Evolutionary conservation across 2,888 invertebrate genomes (phyloP).

Genomic region (Ennomos erosarius): DNA sequence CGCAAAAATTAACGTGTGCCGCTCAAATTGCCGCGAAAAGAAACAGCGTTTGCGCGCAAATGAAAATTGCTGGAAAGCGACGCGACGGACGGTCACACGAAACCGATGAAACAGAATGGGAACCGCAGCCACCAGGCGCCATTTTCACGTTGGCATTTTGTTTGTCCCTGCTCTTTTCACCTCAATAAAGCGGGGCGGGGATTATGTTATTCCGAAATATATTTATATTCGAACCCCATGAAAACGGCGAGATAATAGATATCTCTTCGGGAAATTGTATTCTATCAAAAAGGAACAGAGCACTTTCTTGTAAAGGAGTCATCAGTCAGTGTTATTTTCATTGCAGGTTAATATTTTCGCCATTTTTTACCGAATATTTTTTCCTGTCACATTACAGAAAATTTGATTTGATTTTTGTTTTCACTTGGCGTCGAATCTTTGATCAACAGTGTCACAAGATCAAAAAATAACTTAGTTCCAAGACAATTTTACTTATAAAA

Average conservation of each 20-base stretch:
- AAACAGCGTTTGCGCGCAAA: constrained; percentile 60
- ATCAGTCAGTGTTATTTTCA: constrained; percentile 19
- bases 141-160: constrained; percentile 61
- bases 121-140: constrained; percentile 54
- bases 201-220: constrained; percentile 55
- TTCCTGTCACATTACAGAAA: no score
- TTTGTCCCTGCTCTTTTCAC: constrained; percentile 55
- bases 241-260: constrained; percentile 28
- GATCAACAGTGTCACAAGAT: no score
- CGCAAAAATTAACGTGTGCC: constrained; percentile 71
- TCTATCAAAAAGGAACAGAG: constrained; percentile 10
- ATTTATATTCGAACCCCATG: constrained; percentile 32
- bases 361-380: no score
- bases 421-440: no score
- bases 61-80: constrained; percentile 65
- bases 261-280: constrained; percentile 26
- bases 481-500: no score
- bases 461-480: no score
- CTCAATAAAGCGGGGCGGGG: constrained; percentile 46
- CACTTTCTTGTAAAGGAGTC: constrained; percentile 15
- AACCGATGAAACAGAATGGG: constrained; percentile 60
- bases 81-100: no score
- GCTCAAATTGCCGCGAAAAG: constrained; percentile 73
- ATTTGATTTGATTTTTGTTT: no score
- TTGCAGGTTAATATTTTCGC: background rate